A percentile compares a stretch with the other conserved stretches of the same genome.
Evolutionary conservation across 2,888 invertebrate genomes (phyloP).

Genomic region (Stenolophus ochropezus): DNA sequence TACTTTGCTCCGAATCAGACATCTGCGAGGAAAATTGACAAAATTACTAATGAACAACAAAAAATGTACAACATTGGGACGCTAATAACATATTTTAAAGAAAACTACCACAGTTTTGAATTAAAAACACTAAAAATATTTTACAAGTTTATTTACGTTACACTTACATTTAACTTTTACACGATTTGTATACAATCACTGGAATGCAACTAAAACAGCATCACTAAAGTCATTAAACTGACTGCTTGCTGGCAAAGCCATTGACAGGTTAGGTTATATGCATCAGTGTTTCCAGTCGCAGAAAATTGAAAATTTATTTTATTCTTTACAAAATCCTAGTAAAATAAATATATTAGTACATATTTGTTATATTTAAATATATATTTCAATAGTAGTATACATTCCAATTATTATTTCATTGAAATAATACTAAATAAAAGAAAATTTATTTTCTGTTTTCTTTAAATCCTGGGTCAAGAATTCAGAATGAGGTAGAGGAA

Average conservation of each 20-base stretch:
- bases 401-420: no score
- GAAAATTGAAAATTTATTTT: not conserved
- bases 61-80: constrained; percentile 5
- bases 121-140: not conserved
- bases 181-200: constrained; percentile 24
- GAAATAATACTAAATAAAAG: no score
- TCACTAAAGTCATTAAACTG: not conserved
- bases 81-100: not conserved
- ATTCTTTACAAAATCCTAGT: no score
- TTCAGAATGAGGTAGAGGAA: no score
- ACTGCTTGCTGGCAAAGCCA: not conserved
- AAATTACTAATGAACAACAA: not conserved
- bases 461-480: no score
- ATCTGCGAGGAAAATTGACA: constrained; percentile 71
- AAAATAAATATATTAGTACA: no score
- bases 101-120: not conserved
- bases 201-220: not conserved
- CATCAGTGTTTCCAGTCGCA: not conserved
- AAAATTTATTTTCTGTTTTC: no score
- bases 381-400: no score
- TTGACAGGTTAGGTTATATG: not conserved
- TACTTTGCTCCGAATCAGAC: constrained; percentile 89
- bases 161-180: constrained; percentile 14
- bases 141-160: not conserved
- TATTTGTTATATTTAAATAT: no score